A percentile compares a stretch with the other conserved stretches of the same genome.
These are phyloP conservation scores for Rousettus leschenaultii DNA, from an alignment of 2,113 vertebrate species.

Conservation along the genomic window DNA sequence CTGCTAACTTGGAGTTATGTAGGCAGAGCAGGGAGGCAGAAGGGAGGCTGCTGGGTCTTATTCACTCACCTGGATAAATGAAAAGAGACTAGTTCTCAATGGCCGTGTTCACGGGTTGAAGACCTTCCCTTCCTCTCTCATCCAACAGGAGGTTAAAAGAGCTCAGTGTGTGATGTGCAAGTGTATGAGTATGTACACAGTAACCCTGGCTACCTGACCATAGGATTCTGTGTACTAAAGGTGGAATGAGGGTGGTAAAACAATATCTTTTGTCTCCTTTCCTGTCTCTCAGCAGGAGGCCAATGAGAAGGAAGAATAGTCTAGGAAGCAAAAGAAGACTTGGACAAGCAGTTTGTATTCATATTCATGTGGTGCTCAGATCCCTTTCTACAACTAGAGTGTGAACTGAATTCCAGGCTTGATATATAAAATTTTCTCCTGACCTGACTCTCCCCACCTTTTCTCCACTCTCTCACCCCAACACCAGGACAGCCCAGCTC, in stretches of 20 bases:
- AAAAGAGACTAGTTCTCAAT: background rate
- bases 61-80: background rate
- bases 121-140: background rate
- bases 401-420: conserved; percentile 37
- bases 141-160: background rate
- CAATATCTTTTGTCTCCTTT: background rate
- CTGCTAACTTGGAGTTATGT: background rate
- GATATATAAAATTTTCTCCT: conserved; percentile 54
- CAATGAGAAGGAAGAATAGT: background rate
- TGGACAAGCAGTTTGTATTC: background rate
- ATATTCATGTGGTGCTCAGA: background rate
- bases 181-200: rapidly evolving
- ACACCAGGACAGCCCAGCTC: background rate
- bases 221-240: background rate
- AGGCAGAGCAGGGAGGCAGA: background rate
- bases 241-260: background rate
- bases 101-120: background rate
- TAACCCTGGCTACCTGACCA: background rate
- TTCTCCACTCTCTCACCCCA: background rate
- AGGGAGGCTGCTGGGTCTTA: background rate
- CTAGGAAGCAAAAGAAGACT: background rate
- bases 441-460: background rate
- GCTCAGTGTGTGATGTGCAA: background rate
- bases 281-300: background rate
- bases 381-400: background rate